phyloP scores from a whole-genome alignment of 1,140 invertebrate species.

The Drusus annulatus region DNA sequence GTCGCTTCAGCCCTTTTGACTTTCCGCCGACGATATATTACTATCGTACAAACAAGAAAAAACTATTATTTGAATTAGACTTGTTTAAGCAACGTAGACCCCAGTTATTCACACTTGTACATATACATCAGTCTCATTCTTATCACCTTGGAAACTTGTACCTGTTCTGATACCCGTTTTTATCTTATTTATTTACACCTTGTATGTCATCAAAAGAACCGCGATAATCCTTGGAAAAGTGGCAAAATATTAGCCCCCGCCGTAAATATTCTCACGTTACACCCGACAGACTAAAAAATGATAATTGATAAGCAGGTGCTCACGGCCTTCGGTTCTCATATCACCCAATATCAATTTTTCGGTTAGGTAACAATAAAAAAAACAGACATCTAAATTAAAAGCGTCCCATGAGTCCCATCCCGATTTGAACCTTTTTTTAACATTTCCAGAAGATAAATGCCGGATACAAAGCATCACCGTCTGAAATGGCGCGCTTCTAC shows the following conservation, averaged over 20 bases:
- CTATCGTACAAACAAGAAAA: too few species aligned
- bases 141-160: too few species aligned
- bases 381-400: slow-evolving; percentile 57
- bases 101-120: too few species aligned
- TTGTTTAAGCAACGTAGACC: too few species aligned
- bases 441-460: slow-evolving; percentile 49
- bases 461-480: slow-evolving; percentile 51
- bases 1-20: too few species aligned
- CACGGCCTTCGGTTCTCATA: slow-evolving; percentile 43
- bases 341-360: slow-evolving; percentile 55
- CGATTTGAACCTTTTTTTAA: slow-evolving; percentile 26
- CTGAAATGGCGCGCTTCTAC: slow-evolving; percentile 43
- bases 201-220: not conserved
- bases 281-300: slow-evolving; percentile 47
- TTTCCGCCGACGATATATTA: too few species aligned
- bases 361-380: slow-evolving; percentile 44
- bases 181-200: too few species aligned
- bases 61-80: too few species aligned
- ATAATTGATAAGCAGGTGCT: slow-evolving; percentile 58
- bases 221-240: slow-evolving; percentile 40
- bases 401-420: slow-evolving; percentile 41
- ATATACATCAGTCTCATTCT: too few species aligned
- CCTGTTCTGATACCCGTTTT: too few species aligned
- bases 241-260: slow-evolving; percentile 53
- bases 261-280: slow-evolving; percentile 55